Conservation (phyloP, 2,113 vertebrate genomes). For the Pithys albifrons region DNA sequence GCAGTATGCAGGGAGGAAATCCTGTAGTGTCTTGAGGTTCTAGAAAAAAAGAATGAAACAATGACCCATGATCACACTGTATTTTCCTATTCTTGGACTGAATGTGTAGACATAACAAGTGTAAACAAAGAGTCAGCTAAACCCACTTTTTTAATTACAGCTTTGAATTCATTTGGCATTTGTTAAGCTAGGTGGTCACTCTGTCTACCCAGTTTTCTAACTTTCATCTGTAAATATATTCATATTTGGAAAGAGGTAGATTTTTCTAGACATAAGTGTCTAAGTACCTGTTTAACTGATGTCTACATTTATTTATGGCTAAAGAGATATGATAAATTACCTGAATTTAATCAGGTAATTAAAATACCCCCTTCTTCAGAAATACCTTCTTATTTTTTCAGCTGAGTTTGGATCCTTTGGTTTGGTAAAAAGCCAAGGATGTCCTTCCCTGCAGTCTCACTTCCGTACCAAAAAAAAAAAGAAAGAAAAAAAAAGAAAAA, state of each 20-base stretch:
- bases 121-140: background rate
- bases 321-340: constrained; percentile 2
- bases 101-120: background rate
- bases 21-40: background rate
- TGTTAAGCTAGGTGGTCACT: background rate
- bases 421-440: background rate
- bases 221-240: background rate
- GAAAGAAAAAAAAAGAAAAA: background rate
- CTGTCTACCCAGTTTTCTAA: background rate
- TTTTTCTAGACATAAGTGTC: background rate
- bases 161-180: background rate
- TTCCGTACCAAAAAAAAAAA: background rate
- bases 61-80: background rate
- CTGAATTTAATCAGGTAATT: constrained; percentile 28
- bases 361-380: background rate
- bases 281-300: constrained; percentile 4
- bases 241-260: background rate
- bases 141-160: background rate
- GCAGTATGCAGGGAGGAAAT: background rate
- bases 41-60: background rate
- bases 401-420: background rate
- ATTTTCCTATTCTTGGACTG: background rate
- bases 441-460: background rate
- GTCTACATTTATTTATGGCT: background rate
- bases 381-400: background rate